A percentile compares a stretch with the other conserved stretches of the same genome.
Conservation (phyloP, 2,797 vertebrate genomes). For the Galago senegalensis region DNA sequence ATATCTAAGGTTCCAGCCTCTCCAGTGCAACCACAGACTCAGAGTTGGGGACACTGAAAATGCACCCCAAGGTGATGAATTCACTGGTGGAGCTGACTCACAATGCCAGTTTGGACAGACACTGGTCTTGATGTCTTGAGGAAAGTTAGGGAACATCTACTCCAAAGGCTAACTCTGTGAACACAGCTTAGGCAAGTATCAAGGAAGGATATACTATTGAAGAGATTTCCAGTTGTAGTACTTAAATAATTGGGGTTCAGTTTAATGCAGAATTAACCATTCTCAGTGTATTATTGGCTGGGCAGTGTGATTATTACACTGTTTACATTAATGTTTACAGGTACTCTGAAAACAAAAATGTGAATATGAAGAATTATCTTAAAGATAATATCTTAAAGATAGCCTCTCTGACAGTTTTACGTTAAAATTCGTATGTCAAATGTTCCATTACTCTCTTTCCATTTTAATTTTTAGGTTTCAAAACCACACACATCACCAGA, state of each 20-base stretch:
- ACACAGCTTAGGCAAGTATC: not conserved
- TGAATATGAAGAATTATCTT: not conserved
- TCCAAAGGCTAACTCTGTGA: not conserved
- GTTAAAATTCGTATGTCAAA: conserved; percentile 47
- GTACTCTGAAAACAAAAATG: conserved; percentile 45
- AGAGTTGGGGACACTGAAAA: not conserved
- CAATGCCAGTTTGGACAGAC: not conserved
- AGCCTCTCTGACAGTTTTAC: conserved; percentile 8
- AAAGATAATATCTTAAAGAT: conserved; percentile 28
- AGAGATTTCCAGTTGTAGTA: conserved; percentile 22
- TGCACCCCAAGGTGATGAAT: not conserved
- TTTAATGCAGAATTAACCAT: conserved; percentile 10
- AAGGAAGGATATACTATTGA: not conserved
- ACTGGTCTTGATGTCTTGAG: not conserved
- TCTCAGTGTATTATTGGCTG: not conserved
- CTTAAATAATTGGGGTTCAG: conserved; percentile 12
- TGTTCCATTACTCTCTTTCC: conserved; percentile 44
- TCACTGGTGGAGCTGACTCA: not conserved
- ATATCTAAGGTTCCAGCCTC: not conserved
- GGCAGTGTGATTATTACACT: not conserved
- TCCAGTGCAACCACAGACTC: not conserved
- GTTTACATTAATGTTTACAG: not conserved
- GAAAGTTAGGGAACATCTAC: not conserved
- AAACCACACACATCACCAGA: not conserved
- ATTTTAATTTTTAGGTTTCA: conserved; percentile 55